phyloP scores from a whole-genome alignment of 1,140 invertebrate species.

The Trichonephila clavipes region DNA sequence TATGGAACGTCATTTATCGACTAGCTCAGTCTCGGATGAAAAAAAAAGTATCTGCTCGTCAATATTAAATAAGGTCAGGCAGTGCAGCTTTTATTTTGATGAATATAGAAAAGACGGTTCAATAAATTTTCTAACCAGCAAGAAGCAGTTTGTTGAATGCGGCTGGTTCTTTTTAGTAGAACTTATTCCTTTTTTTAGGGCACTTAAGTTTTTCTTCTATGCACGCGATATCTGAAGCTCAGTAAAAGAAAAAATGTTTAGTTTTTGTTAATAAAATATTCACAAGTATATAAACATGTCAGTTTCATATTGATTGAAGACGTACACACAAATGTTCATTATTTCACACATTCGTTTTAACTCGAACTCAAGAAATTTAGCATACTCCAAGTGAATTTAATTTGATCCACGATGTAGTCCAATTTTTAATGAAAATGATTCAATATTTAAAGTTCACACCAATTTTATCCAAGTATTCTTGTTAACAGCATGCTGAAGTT shows the following conservation, averaged over 20 bases:
- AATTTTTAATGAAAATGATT: not conserved
- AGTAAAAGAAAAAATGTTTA: not conserved
- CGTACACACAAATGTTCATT: not conserved
- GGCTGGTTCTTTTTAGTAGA: not conserved
- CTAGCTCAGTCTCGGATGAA: constrained; percentile 7
- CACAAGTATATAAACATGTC: not conserved
- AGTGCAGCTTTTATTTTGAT: constrained; percentile 22
- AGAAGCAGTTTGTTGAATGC: not conserved
- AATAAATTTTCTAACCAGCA: not conserved
- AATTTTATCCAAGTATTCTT: no score
- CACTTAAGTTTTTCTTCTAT: not conserved
- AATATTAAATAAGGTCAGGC: constrained; percentile 65
- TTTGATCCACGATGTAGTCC: not conserved
- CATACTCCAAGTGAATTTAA: not conserved
- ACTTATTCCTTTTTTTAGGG: not conserved
- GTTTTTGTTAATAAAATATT: not conserved
- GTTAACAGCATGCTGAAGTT: no score
- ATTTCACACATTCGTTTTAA: not conserved
- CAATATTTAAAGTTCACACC: no score
- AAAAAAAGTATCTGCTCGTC: not conserved
- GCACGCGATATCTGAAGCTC: not conserved
- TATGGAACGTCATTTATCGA: constrained; percentile 37
- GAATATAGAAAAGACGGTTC: constrained; percentile 21
- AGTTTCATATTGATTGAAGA: not conserved
- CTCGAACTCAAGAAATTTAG: no score